Conservation (phyloP, 2,888 invertebrate genomes). For the Pyrrhosoma nymphula region DNA sequence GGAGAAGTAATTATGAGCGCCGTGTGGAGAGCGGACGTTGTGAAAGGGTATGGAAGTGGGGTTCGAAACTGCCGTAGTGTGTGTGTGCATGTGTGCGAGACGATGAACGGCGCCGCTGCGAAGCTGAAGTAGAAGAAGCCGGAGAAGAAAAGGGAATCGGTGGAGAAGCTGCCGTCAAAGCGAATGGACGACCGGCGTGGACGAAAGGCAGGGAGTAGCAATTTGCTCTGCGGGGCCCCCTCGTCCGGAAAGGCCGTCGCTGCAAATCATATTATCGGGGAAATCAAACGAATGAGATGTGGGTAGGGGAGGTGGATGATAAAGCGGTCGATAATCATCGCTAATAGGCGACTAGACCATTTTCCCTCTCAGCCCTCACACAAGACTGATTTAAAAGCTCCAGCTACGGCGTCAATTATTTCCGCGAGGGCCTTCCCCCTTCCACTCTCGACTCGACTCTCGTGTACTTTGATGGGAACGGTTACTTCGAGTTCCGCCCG, state of each 20-base stretch:
- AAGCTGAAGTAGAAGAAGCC: not conserved
- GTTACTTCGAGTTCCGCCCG: not conserved
- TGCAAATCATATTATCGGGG: constrained; percentile 28
- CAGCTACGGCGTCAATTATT: not conserved
- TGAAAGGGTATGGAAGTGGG: not conserved
- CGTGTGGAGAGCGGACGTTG: not conserved
- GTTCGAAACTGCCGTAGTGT: not conserved
- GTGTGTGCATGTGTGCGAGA: too few relatives aligned
- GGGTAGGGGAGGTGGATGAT: not conserved
- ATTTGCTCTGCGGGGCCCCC: not conserved
- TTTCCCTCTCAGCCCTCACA: not conserved
- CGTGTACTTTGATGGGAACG: not conserved
- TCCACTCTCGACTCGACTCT: too few relatives aligned
- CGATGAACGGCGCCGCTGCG: not conserved
- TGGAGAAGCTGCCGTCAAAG: not conserved
- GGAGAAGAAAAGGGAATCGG: not conserved
- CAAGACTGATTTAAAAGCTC: not conserved
- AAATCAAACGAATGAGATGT: not conserved
- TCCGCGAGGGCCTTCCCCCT: not conserved
- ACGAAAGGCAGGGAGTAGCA: not conserved
- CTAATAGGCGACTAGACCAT: not conserved
- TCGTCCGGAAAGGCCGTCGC: not conserved
- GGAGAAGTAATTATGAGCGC: constrained; percentile 10
- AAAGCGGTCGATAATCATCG: constrained; percentile 22
- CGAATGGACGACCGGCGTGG: not conserved